Conservation (phyloP, 2,113 vertebrate species). For the Pontoporia blainvillei region DNA sequence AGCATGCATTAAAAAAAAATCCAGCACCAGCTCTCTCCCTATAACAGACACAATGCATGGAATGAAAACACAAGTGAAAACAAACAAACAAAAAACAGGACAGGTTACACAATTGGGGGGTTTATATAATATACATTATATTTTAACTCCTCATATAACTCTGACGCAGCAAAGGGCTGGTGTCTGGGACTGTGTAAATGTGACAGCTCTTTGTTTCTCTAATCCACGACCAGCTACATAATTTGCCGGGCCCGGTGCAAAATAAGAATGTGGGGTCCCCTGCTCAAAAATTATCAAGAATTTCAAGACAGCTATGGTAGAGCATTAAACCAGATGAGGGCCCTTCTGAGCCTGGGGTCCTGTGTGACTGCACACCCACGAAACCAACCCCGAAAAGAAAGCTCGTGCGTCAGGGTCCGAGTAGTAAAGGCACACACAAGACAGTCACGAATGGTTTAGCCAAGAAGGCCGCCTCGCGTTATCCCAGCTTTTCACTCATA, state of each 20-base stretch:
- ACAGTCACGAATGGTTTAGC: neutral
- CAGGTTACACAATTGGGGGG: neutral
- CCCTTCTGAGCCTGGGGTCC: neutral
- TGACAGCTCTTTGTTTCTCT: neutral
- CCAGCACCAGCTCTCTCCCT: neutral
- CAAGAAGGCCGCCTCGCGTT: neutral
- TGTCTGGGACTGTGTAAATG: neutral
- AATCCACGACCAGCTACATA: neutral
- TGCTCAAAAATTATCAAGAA: neutral
- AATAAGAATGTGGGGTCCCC: neutral
- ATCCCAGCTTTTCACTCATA: neutral
- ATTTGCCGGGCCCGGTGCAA: neutral
- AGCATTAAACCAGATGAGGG: neutral
- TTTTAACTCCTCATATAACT: neutral
- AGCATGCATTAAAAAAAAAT: neutral
- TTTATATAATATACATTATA: neutral
- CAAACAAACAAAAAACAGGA: neutral
- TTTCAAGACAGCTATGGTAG: neutral
- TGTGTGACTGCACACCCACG: fast-evolving
- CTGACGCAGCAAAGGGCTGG: neutral
- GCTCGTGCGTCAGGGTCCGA: fast-evolving
- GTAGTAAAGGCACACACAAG: neutral
- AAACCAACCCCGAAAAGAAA: neutral
- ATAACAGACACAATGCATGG: neutral
- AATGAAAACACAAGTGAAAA: neutral